Base-by-base conservation (phyloP, 1,140 invertebrate species). In the Drosophila leontia region DNA sequence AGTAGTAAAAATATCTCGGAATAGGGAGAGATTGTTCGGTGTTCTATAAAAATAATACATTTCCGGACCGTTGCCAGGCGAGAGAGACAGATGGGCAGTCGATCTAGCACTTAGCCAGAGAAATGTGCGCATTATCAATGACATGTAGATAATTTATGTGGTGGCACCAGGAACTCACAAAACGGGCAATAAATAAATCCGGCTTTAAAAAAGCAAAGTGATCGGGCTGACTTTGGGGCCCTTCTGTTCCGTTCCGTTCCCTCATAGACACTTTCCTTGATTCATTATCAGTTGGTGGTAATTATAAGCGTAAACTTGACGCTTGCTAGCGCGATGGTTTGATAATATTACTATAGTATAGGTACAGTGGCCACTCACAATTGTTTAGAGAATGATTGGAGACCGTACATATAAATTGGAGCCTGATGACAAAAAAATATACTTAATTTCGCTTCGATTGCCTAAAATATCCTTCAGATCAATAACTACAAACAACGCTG, bases 261-360 rank as follows among this genome's bases (percentile, higher is more conserved):
- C 15, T 39, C 60, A 39, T 41, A 29, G 11, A 47, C 26, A 45
- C 42, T 60, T 19, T 29, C 11, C 51, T 19, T 17, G 50, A 19
- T 39, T 57, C 35, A 45, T 57, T 67, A 71, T 71, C 62, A 71
- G 50, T 19, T 29, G 19, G 45, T 39, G 34, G 61, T 37, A 48
- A 71, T 57, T 37, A 23, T 48, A 56, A 39, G 29, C 41, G 61
- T 55, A 70, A 70, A 56, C 34, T 65, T 23, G 42, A 23, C 17
- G 35, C 60, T 69, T 61, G 68, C 68, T 64, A 78, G 81, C 6
- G 15, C n/a, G n/a, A 35, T 23, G 34, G 63, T 32, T 80, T 70
- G 70, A 80, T 80, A 60, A 68, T 55, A 15, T 62, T 37, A 9
- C 2, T 42, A 5, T n/a, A 26, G 13, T 69, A 45, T 56, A 15